These are phyloP conservation scores for Echinometra lucunter DNA, from an alignment of 53 echinoderm and acorn worm species.

Conservation along the genomic window DNA sequence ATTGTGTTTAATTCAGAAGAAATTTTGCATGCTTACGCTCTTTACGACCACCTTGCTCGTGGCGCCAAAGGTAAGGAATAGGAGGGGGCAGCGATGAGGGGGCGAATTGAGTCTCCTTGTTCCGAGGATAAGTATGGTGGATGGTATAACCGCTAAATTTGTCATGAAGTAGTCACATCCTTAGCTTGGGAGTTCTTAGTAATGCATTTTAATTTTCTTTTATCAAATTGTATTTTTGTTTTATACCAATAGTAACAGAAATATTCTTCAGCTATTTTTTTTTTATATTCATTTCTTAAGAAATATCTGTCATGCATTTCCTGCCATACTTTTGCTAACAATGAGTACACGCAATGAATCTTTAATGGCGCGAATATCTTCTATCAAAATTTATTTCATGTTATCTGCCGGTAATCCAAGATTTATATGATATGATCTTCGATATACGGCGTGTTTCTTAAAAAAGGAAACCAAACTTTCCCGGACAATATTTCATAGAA, in stretches of 20 bases:
- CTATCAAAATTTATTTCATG: neutral
- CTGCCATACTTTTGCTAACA: no score
- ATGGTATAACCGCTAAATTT: neutral
- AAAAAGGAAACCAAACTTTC: no score
- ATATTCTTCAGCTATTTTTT: neutral
- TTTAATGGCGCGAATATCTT: neutral
- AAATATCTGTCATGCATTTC: no score
- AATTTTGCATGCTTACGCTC: neutral
- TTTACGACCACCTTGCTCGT: neutral
- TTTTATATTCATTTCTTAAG: no score
- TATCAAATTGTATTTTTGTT: no score
- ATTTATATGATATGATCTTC: no score
- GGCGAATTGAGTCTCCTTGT: neutral
- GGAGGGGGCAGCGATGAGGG: neutral
- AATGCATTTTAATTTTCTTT: no score
- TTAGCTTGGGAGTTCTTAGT: no score
- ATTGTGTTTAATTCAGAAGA: conserved; percentile 9
- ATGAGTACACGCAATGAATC: no score
- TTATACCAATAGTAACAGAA: neutral
- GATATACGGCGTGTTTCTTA: no score
- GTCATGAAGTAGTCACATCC: neutral
- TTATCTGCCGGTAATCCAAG: no score
- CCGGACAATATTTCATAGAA: no score
- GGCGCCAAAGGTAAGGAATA: neutral
- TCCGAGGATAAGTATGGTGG: neutral